These are phyloP conservation scores for Sebastolobus alascanus DNA, from an alignment of 2,797 vertebrate species.

Conservation along the genomic window DNA sequence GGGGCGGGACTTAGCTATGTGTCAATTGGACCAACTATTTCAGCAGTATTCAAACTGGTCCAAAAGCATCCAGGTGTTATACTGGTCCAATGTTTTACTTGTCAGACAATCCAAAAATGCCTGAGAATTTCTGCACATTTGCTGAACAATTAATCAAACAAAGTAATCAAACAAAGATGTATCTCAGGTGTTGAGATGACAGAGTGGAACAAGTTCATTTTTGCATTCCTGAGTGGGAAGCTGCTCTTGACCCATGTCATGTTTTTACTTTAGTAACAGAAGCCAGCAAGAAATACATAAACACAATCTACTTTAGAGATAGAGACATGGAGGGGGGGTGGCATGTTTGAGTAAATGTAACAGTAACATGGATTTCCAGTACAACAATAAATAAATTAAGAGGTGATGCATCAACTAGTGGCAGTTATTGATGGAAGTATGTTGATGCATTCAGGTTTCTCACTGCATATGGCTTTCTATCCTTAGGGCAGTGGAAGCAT, in stretches of 20 bases:
- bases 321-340: not conserved
- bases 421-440: conserved; percentile 40
- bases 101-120: not conserved
- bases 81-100: not conserved
- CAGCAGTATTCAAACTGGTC: not conserved
- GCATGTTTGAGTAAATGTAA: conserved; percentile 13
- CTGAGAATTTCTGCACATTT: not conserved
- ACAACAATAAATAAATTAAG: conserved; percentile 43
- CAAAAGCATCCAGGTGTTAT: not conserved
- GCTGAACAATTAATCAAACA: conserved; percentile 2
- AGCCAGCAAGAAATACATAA: not conserved
- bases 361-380: conserved; percentile 35
- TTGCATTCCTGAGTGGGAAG: not conserved
- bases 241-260: not conserved
- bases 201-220: not conserved
- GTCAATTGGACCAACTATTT: not conserved
- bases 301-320: not conserved
- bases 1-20: too few species aligned
- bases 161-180: not conserved
- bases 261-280: conserved; percentile 28
- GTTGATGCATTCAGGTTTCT: conserved; percentile 35
- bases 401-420: conserved; percentile 42
- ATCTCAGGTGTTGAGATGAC: not conserved
- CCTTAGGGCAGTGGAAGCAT: conserved; percentile 36
- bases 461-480: conserved; percentile 41